Base-by-base conservation (phyloP, 2,888 invertebrate species). In the Thymelicus sylvestris region DNA sequence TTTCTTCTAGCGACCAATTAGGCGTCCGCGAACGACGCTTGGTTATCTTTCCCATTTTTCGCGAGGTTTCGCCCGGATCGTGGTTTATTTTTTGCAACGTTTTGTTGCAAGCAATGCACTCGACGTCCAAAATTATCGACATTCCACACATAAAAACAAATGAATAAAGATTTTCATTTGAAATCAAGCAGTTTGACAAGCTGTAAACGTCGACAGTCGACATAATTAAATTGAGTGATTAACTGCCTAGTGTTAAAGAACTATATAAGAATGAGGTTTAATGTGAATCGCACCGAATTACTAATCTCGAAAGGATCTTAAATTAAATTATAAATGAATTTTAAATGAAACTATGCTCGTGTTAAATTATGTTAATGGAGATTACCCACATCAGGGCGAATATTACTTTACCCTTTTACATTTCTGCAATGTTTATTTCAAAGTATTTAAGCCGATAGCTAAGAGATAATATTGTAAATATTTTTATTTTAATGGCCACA, bases 91-190 rank as follows among this genome's bases (percentile, higher is more conserved):
- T 92, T 83, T 91, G 91, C 91, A 93, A 92, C 85, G 91, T 88
- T 92, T 92, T 92, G 80, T 91, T 91, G 86, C 92, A 93, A 91
- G 91, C 89, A 83, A 92, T 92, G 86, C 92, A 93, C 89, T 92
- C 92, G 76, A 93, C 89, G 88, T 92, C 90, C 81, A 93, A 89
- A 84, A 91, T 88, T 84, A 93, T 88, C 74, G 90, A 85, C 71
- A 80, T 89, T 87, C 91, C 88, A 92, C 92, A 92, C 92, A 90
- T 88, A 86, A 88, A 88, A 92, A 92, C 92, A 93, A 92, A 77
- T 81, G 92, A 91, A 80, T 6, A 38, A 75, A 74, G 76, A 78
- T 76, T 71, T 72, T 66, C 52, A 52, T 73, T 74, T 77, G 75
- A 77, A 77, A 81, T 76, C 74, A 70, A 50, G 59, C 48, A 31